Evolutionary conservation across 2,797 vertebrate genomes (phyloP), one percentile per base, ranked within the genome.

Genomic region (Gallinago nigripennis): DNA sequence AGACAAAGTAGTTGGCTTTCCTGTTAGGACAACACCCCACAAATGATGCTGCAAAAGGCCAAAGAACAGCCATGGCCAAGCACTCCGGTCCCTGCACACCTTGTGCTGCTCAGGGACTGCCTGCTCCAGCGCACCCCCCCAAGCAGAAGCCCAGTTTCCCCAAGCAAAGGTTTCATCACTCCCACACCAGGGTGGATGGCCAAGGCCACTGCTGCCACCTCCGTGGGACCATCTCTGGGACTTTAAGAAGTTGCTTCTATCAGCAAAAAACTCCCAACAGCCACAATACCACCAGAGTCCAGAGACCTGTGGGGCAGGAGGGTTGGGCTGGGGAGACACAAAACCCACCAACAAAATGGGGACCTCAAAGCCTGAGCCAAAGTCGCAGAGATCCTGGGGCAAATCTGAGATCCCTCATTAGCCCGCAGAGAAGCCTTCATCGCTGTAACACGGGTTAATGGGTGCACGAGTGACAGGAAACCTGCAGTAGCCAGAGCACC

Each of bases 11-110:
- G 63, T 2, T 37, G n/a, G 39, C 37, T 79, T 92, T 91, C 73
- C 80, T 75, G 64, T 66, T 51, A 64, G 75, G 91, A 86, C 86
- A 94, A 41, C 86, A 85, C 71, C 85, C 60, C 79, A 41, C 56
- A 77, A 72, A 45, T 0, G 24, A 81, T 20, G 18, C 37, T 5
- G 0, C 1, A 1, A 23, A 64, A 80, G 81, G 81, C 78, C 82
- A 35, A 82, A 79, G 61, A 77, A 30, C 2, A 77, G 50, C 41
- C 87, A 50, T 2, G 1, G 4, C 61, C 63, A 33, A 53, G 30
- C 24, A 12, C 28, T 4, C 24, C 3, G 7, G 54, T 11, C 70
- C 33, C 45, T 23, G 21, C 77, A 64, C 68, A 54, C 21, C 45
- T 23, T 5, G 12, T 3, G 48, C 48, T 66, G 79, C 82, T 21